These are phyloP conservation scores for Microtus oregoni DNA, from an alignment of 2,113 vertebrate genomes.

Conservation along the genomic window DNA sequence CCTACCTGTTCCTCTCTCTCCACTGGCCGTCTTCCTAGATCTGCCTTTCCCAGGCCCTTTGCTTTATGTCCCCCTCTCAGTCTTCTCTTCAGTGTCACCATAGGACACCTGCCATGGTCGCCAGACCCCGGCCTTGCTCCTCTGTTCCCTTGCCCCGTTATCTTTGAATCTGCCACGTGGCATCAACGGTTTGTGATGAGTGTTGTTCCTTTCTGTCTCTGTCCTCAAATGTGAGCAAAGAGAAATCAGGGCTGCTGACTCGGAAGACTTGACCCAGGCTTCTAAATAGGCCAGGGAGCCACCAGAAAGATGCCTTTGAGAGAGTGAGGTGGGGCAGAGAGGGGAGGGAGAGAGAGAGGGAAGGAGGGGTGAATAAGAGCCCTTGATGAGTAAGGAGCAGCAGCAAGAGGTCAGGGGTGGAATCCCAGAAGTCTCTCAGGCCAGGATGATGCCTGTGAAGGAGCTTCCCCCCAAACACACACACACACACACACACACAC, in stretches of 20 bases:
- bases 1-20: background rate
- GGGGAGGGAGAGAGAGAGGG: background rate
- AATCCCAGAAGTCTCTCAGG: background rate
- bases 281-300: background rate
- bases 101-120: background rate
- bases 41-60: background rate
- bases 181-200: accelerated
- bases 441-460: background rate
- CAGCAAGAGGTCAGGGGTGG: background rate
- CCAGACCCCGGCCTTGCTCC: background rate
- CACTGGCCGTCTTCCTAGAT: background rate
- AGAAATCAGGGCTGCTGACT: background rate
- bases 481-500: no score
- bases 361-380: background rate
- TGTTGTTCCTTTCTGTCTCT: background rate
- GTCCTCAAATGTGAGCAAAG: background rate
- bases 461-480: no score
- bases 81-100: background rate
- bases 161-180: accelerated
- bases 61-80: no score
- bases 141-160: no score
- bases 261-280: accelerated
- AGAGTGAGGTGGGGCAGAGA: background rate
- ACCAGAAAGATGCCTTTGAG: background rate
- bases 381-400: background rate